Base-by-base conservation (phyloP, 2,797 vertebrate species). In the Carcharodon carcharias region DNA sequence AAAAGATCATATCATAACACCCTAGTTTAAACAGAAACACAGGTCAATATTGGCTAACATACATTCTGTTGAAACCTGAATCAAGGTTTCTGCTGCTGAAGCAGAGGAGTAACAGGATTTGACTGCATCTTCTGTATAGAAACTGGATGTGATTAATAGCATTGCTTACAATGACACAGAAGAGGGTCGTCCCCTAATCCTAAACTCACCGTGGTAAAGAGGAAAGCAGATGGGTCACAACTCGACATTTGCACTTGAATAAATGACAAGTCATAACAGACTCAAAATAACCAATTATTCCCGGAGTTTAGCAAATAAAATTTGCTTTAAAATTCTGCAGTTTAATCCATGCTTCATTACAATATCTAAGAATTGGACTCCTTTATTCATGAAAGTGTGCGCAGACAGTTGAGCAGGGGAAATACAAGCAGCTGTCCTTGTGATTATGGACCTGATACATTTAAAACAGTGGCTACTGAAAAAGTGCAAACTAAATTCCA, bases 121-220 rank as follows among this genome's bases (percentile, higher is more conserved):
- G 94, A 96, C 96, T 96, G 97, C 96, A 96, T 97, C 97, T 95
- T 95, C 94, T 96, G 93, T 97, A 97, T 97, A 97, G 96, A 97
- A 96, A 96, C 96, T 96, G 96, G 97, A 96, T 97, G 97, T 97
- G 97, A 97, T 97, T 97, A 98, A 97, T 97, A 97, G 96, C 96
- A 97, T 71, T 95, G 94, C 94, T 95, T 95, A 77, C 94, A 95
- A 77, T 69, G 35, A 56, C 94, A 77, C 56, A 92, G 89, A 96
- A 97, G 82, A 97, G 96, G 96, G 96, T 97, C 97, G 96, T 97
- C 97, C 96, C 96, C 97, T 97, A 97, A 97, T 95, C 96, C 96
- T 96, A 97, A 96, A 96, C 95, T 96, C 97, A 97, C 96, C 97
- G 96, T 96, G 96, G 96, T 97, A 97, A 97, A 97, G 97, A 82